Evolutionary conservation across 2,797 vertebrate species (phyloP).

Genomic region (Galagoides demidoff): DNA sequence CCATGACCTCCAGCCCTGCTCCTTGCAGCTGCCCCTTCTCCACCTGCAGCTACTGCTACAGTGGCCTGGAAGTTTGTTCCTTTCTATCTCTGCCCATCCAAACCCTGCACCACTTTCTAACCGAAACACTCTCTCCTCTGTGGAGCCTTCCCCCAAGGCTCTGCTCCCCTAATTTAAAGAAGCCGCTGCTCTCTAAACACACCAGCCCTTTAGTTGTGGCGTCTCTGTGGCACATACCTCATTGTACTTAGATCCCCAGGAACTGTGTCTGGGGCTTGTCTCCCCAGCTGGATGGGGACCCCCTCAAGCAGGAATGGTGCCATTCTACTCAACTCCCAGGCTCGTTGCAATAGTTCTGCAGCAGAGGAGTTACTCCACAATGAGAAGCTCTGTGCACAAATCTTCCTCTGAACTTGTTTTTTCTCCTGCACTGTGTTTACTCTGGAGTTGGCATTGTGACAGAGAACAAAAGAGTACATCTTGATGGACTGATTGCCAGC

Average conservation of each 20-base stretch:
- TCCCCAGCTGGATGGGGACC: background rate
- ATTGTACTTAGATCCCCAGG: background rate
- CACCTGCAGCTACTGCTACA: too few species aligned
- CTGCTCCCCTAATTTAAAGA: background rate
- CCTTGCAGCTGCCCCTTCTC: background rate
- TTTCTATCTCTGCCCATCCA: background rate
- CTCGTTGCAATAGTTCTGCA: background rate
- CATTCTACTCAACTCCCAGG: background rate
- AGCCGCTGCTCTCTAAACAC: background rate
- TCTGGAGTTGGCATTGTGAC: background rate
- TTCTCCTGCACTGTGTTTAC: background rate
- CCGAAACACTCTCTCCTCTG: background rate
- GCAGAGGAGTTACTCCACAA: background rate
- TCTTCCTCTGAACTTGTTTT: background rate
- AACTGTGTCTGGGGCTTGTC: background rate
- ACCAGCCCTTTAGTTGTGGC: background rate
- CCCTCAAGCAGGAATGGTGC: rapidly evolving
- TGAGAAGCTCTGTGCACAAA: background rate
- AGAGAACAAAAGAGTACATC: background rate
- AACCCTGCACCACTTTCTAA: background rate
- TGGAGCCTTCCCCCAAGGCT: background rate
- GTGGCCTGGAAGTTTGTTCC: background rate
- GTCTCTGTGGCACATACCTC: background rate
- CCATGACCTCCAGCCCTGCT: background rate
- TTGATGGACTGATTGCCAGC: background rate